Conservation (phyloP, 2,113 vertebrate species). For the Apeltes quadracus region DNA sequence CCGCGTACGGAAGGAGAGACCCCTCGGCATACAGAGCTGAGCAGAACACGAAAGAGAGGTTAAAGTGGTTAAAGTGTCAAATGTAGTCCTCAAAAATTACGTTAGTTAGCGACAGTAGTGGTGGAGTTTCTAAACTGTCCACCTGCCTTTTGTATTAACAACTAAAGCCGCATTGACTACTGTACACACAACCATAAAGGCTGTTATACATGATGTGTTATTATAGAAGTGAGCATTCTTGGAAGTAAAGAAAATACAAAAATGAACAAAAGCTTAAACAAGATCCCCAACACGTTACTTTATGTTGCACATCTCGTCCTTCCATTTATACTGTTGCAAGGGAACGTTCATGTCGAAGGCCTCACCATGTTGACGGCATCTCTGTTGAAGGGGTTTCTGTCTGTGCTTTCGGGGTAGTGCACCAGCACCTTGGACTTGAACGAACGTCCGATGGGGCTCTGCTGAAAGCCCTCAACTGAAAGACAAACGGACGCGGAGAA, state of each 20-base stretch:
- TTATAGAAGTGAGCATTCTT: too few relatives aligned
- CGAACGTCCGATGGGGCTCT: conserved; percentile 93
- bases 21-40: conserved; percentile 98
- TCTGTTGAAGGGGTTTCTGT: conserved; percentile 94
- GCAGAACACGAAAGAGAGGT: not conserved
- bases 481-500: conserved; percentile 10
- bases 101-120: not conserved
- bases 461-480: conserved; percentile 95
- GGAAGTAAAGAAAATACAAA: too few relatives aligned
- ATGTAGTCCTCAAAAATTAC: not conserved
- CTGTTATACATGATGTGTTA: not conserved
- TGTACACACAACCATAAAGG: not conserved
- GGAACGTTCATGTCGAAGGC: not conserved
- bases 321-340: not conserved
- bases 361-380: conserved; percentile 98
- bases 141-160: not conserved
- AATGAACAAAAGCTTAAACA: too few relatives aligned
- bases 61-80: not conserved
- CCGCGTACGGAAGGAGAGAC: conserved; percentile 93
- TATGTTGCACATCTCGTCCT: conserved; percentile 1
- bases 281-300: too few relatives aligned
- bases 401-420: conserved; percentile 94
- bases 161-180: not conserved
- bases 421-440: conserved; percentile 97
- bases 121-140: not conserved